Conservation (phyloP, 2,113 vertebrate genomes). For the Podocnemis expansa region DNA sequence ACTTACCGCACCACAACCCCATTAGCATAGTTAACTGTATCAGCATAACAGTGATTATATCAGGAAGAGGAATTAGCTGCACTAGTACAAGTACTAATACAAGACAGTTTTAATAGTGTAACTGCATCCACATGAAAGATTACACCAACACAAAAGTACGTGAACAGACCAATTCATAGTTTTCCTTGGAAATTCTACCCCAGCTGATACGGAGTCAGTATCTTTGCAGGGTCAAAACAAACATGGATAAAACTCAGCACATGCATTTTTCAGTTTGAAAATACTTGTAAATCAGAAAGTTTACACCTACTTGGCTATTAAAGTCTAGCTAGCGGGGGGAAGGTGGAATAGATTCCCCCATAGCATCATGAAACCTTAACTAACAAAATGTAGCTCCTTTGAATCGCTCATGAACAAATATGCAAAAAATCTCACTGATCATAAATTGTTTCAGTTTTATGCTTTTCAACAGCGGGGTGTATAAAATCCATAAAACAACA, state of each 20-base stretch:
- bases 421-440: not conserved
- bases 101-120: not conserved
- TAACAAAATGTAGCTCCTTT: not conserved
- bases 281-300: not conserved
- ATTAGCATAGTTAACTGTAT: not conserved
- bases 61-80: not conserved
- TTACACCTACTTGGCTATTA: not conserved
- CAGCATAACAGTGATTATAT: not conserved
- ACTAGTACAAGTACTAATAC: no score
- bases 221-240: not conserved
- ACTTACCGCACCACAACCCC: not conserved
- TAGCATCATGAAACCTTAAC: not conserved
- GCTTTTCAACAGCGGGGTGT: no score
- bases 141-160: not conserved
- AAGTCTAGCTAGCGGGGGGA: fast-evolving
- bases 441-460: no score
- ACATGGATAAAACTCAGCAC: not conserved
- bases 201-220: not conserved
- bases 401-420: not conserved
- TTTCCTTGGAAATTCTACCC: not conserved
- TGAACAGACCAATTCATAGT: not conserved
- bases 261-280: not conserved
- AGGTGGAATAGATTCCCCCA: not conserved
- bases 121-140: not conserved
- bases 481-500: no score